A percentile compares a stretch with the other conserved stretches of the same genome.
Conservation (phyloP, 2,113 vertebrate genomes). For the Andinoacara biseriatus region DNA sequence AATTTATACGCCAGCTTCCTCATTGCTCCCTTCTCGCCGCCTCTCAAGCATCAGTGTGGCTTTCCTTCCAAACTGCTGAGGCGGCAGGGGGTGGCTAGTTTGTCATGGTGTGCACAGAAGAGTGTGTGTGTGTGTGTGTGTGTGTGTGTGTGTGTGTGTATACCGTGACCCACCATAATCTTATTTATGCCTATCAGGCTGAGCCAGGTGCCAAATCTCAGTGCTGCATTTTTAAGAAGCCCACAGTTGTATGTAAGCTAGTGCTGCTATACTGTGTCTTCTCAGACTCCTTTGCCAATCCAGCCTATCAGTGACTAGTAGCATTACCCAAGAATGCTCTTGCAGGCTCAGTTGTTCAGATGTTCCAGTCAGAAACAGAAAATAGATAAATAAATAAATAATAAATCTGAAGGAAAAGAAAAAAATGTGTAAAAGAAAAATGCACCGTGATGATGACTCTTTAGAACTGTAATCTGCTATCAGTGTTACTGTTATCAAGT, state of each 20-base stretch:
- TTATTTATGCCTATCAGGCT: conserved; percentile 50
- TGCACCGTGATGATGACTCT: no score
- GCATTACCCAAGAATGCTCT: not conserved
- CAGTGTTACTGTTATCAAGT: conserved; percentile 1
- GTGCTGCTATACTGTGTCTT: not conserved
- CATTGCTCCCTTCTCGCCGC: conserved; percentile 39
- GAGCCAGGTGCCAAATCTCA: conserved; percentile 51
- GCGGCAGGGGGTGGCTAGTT: conserved; percentile 18
- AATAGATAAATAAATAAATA: not conserved
- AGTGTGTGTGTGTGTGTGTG: not conserved
- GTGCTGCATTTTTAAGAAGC: conserved; percentile 32
- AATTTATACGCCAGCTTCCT: conserved; percentile 53
- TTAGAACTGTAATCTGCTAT: not conserved
- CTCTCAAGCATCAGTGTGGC: conserved; percentile 48
- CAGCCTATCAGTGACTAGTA: conserved; percentile 18
- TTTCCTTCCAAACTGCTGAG: conserved; percentile 65
- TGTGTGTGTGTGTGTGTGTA: not conserved
- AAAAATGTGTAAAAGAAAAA: no score
- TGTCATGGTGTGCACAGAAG: not conserved
- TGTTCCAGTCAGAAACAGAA: not conserved
- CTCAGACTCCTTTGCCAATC: not conserved
- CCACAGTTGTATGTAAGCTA: not conserved
- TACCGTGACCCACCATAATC: conserved; percentile 35
- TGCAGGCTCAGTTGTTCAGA: conserved; percentile 4
- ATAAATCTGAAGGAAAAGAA: not conserved